Percentiles rank a stretch among this genome's conserved stretches.
phyloP scores from a whole-genome alignment of 2,113 vertebrate genomes.

The Oncorhynchus kisutch region DNA sequence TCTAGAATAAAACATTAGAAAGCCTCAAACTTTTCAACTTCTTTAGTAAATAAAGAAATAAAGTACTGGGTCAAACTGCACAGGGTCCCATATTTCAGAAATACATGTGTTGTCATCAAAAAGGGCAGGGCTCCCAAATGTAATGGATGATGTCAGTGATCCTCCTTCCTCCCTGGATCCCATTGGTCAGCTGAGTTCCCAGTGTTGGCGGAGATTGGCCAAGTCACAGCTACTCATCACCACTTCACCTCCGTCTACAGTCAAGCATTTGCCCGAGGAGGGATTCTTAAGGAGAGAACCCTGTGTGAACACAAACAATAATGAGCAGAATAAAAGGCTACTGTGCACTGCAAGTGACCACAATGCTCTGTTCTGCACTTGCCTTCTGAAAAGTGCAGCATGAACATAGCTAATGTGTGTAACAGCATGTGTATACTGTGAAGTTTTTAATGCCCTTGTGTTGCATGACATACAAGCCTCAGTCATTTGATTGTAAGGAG shows the following conservation, averaged over 20 bases:
- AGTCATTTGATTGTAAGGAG: no score
- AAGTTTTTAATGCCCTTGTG: no score
- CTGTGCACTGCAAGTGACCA: no score
- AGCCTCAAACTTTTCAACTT: background rate
- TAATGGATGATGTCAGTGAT: background rate
- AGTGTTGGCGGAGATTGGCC: conserved; percentile 68
- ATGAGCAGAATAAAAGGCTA: no score
- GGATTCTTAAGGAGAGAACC: conserved; percentile 70
- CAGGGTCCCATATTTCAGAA: background rate
- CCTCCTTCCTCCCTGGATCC: background rate
- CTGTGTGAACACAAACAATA: conserved; percentile 52
- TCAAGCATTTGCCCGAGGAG: conserved; percentile 71
- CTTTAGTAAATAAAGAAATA: background rate
- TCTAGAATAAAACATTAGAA: background rate
- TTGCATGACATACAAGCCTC: no score
- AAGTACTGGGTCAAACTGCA: background rate
- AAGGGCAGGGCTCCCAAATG: background rate
- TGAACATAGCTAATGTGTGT: no score
- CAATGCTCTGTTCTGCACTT: no score
- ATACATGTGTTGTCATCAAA: background rate
- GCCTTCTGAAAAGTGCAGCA: no score
- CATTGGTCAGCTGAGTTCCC: conserved; percentile 73
- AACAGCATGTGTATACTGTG: no score
- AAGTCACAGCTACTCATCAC: conserved; percentile 65
- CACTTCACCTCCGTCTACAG: conserved; percentile 58